A percentile compares a stretch with the other conserved stretches of the same genome.
Conservation (phyloP, 2,797 vertebrate species). For the Mormyrus proboscirostris region DNA sequence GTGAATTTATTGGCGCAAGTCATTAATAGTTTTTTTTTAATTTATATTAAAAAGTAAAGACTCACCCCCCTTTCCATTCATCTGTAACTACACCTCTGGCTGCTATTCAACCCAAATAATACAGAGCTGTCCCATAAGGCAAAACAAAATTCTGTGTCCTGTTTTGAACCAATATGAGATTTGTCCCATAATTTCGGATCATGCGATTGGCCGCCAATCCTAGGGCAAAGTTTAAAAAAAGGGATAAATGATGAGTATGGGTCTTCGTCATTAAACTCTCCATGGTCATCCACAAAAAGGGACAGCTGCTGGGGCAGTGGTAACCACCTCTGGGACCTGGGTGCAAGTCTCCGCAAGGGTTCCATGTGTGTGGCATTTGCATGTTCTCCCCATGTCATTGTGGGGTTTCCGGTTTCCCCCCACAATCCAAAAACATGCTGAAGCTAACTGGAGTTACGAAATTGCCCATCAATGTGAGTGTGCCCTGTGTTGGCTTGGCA, state of each 20-base stretch:
- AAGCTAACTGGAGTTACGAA: too few species aligned
- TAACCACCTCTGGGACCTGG: too few species aligned
- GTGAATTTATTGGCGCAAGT: not conserved
- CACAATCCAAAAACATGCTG: not conserved
- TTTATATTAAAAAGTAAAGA: not conserved
- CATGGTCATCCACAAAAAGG: not conserved
- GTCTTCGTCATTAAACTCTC: not conserved
- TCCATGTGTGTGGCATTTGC: not conserved
- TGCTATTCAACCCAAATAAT: not conserved
- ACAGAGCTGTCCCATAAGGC: not conserved
- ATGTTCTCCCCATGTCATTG: not conserved
- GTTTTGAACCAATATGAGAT: not conserved
- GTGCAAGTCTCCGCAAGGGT: too few species aligned
- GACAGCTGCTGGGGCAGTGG: too few species aligned
- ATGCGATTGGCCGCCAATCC: not conserved
- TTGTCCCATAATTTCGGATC: not conserved
- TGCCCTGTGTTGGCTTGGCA: too few species aligned
- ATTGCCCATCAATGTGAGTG: not conserved
- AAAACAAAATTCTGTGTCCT: not conserved
- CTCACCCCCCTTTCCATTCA: not conserved
- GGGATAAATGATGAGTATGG: not conserved
- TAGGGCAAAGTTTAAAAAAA: not conserved
- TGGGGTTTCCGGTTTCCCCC: not conserved
- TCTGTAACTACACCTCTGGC: not conserved
- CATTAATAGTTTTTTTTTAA: not conserved